Base-by-base conservation (phyloP, 2,888 invertebrate genomes). In the Drosophila phalerata region DNA sequence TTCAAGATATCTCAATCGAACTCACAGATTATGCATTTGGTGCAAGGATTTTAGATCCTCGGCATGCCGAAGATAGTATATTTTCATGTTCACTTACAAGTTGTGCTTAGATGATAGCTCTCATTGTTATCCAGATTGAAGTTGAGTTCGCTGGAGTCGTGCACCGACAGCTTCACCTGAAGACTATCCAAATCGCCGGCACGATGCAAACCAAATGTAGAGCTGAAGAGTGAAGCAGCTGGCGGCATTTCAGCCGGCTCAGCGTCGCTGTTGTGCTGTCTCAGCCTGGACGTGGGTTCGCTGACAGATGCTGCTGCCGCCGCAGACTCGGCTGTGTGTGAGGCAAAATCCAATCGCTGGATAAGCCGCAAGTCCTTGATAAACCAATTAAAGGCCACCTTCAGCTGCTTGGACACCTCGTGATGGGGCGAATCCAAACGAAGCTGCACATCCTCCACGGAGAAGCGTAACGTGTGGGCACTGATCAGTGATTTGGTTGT, bases 51-150 rank as follows among this genome's bases (percentile, higher is more conserved):
- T n/a, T n/a, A n/a, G n/a, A n/a, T n/a, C n/a, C n/a, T n/a, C n/a
- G n/a, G n/a, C n/a, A n/a, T n/a, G n/a, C n/a, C n/a, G n/a, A n/a
- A n/a, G n/a, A n/a, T n/a, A n/a, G n/a, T 25, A 25, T 25, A 25
- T 25, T 25, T 25, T 25, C 8, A n/a, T 5, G 37, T n/a, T n/a
- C 0, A 94, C 76, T 93, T 91, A 64, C 94, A 93, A 57, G 92
- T 92, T 34, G 96, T 90, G 1, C 94, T 93, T n/a, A 97, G 91
- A 66, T 94, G 94, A 91, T 97, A 96, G 75, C 96, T 95, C 91
- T 97, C 97, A 88, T 96, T 95, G 0, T 96, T 96, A 68, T 94
- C 94, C 56, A 96, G 92, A 34, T 93, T 94, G 77, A 96, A 92
- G 74, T 94, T 94, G 0, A 94, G 93, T 15, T 95, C 94, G 0